Conservation (phyloP, 2,113 vertebrate genomes). For the Seriola aureovittata region DNA sequence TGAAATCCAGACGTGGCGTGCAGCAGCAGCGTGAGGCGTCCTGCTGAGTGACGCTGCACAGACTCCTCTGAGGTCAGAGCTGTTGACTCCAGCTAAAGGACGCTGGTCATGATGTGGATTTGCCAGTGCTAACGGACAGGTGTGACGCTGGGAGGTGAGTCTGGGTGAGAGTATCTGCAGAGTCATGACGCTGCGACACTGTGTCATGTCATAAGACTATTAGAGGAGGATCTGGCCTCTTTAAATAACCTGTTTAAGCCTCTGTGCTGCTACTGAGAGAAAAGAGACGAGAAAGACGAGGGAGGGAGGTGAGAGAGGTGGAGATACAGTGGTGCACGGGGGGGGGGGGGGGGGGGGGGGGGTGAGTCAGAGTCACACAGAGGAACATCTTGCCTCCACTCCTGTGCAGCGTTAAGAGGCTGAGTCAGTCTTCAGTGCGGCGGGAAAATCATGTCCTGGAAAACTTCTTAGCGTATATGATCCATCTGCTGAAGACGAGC, state of each 20-base stretch:
- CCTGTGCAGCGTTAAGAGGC: constrained; percentile 35
- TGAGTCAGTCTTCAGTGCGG: constrained; percentile 51
- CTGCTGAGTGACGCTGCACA: constrained; percentile 24
- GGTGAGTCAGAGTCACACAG: too few species aligned
- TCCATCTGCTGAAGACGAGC: neutral
- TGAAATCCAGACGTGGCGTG: constrained; percentile 40
- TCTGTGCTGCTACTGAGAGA: neutral
- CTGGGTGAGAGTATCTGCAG: constrained; percentile 3
- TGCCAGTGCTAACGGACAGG: neutral
- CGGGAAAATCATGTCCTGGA: constrained; percentile 42
- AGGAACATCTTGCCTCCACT: too few species aligned
- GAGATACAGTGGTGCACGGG: neutral
- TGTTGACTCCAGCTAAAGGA: neutral
- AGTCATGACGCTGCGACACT: constrained; percentile 42
- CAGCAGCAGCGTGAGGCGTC: neutral
- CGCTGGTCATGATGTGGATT: constrained; percentile 6
- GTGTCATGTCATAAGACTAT: constrained; percentile 53
- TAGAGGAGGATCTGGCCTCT: constrained; percentile 43
- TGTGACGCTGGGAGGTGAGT: neutral
- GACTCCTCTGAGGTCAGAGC: neutral
- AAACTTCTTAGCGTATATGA: constrained; percentile 49
- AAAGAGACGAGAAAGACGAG: neutral
- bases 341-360: too few species aligned
- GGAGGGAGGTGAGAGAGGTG: neutral
- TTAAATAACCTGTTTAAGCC: constrained; percentile 55